phyloP scores from a whole-genome alignment of 1,140 invertebrate genomes.

The Ceratoteleas bidentatus region DNA sequence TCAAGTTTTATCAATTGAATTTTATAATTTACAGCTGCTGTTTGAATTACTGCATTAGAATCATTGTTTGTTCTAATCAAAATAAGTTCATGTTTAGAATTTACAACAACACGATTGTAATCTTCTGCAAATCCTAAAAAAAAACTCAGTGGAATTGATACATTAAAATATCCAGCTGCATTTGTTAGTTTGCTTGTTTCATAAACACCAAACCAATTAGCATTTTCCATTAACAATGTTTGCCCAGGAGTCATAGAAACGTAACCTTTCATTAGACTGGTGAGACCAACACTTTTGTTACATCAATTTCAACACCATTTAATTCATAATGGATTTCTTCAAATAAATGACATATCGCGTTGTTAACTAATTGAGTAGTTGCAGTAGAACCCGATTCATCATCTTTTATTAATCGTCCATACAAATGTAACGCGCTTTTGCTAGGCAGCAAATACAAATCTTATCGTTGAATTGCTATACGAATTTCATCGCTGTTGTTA shows the following conservation, averaged over 20 bases:
- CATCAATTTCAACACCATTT: conserved; percentile 76
- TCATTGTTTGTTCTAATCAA: conserved; percentile 72
- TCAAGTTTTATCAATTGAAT: background rate
- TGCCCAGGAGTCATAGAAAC: conserved; percentile 64
- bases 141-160: conserved; percentile 73
- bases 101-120: conserved; percentile 78
- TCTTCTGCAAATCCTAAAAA: conserved; percentile 79
- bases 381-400: background rate
- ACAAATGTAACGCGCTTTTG: background rate
- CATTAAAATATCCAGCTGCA: conserved; percentile 68
- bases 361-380: conserved; percentile 14
- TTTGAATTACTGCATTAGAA: conserved; percentile 54
- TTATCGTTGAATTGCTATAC: background rate
- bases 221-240: conserved; percentile 60
- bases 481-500: background rate
- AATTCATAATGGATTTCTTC: conserved; percentile 73
- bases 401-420: background rate
- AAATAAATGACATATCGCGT: conserved; percentile 65
- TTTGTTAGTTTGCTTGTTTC: conserved; percentile 36
- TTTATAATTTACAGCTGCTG: conserved; percentile 29
- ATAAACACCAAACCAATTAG: conserved; percentile 62
- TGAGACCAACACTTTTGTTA: conserved; percentile 74
- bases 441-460: background rate
- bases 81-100: conserved; percentile 79
- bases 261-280: conserved; percentile 75